These are phyloP conservation scores for Euleptes europaea DNA, from an alignment of 2,113 vertebrate species.

Conservation along the genomic window DNA sequence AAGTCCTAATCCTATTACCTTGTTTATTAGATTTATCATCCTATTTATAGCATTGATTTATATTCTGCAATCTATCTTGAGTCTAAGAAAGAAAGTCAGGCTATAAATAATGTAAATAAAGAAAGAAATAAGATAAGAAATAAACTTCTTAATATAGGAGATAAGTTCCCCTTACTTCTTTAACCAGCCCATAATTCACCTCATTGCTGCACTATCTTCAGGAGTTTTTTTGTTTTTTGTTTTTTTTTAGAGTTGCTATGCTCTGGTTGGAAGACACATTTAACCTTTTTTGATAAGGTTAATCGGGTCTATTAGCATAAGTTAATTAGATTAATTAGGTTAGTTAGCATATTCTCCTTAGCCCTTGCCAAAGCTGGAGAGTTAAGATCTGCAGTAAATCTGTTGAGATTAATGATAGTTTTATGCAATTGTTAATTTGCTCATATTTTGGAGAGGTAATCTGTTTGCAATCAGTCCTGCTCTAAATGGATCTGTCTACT, in stretches of 20 bases:
- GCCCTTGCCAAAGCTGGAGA: constrained; percentile 1
- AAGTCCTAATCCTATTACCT: no score
- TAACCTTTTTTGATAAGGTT: constrained; percentile 56
- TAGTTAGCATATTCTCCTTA: constrained; percentile 30
- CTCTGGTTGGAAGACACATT: constrained; percentile 26
- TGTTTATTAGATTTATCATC: no score
- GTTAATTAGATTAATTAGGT: constrained; percentile 56
- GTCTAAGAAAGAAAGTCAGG: no score
- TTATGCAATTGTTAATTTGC: constrained; percentile 30
- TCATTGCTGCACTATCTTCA: not conserved
- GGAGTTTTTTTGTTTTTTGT: no score
- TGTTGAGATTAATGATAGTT: constrained; percentile 18
- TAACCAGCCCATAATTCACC: not conserved
- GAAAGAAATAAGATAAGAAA: not conserved
- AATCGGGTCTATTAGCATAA: constrained; percentile 53
- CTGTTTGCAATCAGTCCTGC: not conserved
- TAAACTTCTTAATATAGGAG: not conserved
- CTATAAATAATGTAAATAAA: no score
- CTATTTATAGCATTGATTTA: no score
- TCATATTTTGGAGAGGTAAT: not conserved
- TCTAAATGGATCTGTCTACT: constrained; percentile 1
- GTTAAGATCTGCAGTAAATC: not conserved
- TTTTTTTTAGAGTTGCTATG: not conserved
- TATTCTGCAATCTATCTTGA: no score
- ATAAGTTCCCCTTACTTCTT: not conserved